Conservation (phyloP, 2,797 vertebrate species). For the Mastacembelus armatus region DNA sequence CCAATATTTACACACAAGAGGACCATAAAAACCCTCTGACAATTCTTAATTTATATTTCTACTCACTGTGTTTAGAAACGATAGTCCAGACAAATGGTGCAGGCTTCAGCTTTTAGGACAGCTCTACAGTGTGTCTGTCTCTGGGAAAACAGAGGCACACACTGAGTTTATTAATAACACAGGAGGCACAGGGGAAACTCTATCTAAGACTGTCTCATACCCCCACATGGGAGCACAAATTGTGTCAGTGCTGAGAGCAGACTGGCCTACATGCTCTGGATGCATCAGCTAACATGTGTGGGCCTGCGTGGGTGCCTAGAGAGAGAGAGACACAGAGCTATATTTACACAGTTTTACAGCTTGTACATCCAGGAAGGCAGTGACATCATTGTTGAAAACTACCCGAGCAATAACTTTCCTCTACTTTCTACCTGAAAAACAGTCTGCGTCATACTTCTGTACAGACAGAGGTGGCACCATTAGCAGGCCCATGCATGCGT, state of each 20-base stretch:
- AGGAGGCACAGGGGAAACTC: slow-evolving; percentile 65
- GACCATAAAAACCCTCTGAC: background rate
- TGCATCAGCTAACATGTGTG: slow-evolving; percentile 40
- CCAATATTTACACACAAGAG: background rate
- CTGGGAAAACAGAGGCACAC: slow-evolving; percentile 70
- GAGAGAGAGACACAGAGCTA: slow-evolving; percentile 46
- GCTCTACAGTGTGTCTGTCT: slow-evolving; percentile 52
- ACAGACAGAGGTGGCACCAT: background rate
- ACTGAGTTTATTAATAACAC: slow-evolving; percentile 83
- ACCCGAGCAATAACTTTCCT: slow-evolving; percentile 12
- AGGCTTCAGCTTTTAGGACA: slow-evolving; percentile 27
- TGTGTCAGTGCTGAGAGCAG: slow-evolving; percentile 49
- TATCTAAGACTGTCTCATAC: slow-evolving; percentile 63
- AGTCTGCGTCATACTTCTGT: background rate
- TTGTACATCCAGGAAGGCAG: slow-evolving; percentile 17
- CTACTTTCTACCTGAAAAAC: background rate
- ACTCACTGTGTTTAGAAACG: slow-evolving; percentile 62
- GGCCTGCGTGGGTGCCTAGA: slow-evolving; percentile 37
- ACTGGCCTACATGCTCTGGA: slow-evolving; percentile 53
- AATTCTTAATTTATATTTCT: slow-evolving; percentile 8
- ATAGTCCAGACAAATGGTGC: slow-evolving; percentile 9
- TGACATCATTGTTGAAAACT: slow-evolving; percentile 19
- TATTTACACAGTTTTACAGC: slow-evolving; percentile 60
- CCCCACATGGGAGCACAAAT: slow-evolving; percentile 50
- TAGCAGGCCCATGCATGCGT: background rate